Conservation (phyloP, 2,797 vertebrate genomes). For the Notoglanidium macrostoma region DNA sequence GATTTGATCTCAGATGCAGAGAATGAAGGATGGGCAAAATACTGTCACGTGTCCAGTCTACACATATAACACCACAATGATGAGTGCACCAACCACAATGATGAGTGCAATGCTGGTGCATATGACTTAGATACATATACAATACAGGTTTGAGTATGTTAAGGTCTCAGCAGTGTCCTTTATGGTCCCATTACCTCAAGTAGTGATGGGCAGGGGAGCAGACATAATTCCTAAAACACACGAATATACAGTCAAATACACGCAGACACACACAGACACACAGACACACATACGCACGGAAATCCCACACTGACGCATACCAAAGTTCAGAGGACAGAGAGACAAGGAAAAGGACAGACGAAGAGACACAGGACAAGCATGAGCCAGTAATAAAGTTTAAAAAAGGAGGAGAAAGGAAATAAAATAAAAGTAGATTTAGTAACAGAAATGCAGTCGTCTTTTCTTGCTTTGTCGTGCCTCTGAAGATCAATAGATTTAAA, state of each 20-base stretch:
- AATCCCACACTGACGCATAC: conserved; percentile 34
- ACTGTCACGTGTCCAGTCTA: conserved; percentile 30
- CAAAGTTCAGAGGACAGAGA: conserved; percentile 46
- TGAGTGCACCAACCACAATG: conserved; percentile 55
- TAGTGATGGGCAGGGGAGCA: conserved; percentile 75
- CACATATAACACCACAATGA: conserved; percentile 48
- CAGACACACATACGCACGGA: conserved; percentile 25
- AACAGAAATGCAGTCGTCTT: conserved; percentile 13
- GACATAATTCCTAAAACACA: conserved; percentile 77
- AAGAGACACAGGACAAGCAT: conserved; percentile 24
- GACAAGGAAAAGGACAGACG: conserved; percentile 44
- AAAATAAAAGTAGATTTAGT: conserved; percentile 39
- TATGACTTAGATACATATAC: conserved; percentile 38
- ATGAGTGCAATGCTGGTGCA: conserved; percentile 48
- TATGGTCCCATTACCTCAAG: conserved; percentile 73
- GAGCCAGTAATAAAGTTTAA: conserved; percentile 24
- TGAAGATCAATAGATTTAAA: not conserved
- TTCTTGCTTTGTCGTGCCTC: not conserved
- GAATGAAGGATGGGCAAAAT: conserved; percentile 32
- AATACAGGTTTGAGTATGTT: conserved; percentile 27
- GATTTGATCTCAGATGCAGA: conserved; percentile 3
- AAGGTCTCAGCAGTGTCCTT: conserved; percentile 51
- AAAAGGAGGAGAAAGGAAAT: conserved; percentile 41
- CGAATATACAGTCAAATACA: conserved; percentile 70
- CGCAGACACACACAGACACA: conserved; percentile 42